Conservation (phyloP, 2,888 invertebrate species). For the Acleris literana region DNA sequence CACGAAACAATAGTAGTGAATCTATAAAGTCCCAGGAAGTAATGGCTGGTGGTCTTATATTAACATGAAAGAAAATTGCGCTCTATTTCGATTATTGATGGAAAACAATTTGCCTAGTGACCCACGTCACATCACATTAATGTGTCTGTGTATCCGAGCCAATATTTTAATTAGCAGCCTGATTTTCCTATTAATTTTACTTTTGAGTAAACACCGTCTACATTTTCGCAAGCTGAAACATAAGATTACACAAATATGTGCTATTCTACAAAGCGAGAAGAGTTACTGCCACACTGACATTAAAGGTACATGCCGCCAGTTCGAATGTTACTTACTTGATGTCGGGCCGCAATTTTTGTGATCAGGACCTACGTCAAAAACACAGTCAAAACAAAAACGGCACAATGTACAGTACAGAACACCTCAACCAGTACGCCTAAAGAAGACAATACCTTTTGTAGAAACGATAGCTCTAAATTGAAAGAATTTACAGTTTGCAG, state of each 20-base stretch:
- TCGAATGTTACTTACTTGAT: constrained; percentile 80
- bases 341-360: constrained; percentile 82
- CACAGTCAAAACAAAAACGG: constrained; percentile 77
- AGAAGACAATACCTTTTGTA: constrained; percentile 16
- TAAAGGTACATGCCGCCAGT: constrained; percentile 72
- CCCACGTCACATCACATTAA: constrained; percentile 46
- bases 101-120: constrained; percentile 48
- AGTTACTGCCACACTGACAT: constrained; percentile 72
- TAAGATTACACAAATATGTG: constrained; percentile 51
- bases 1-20: constrained; percentile 16
- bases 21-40: background rate
- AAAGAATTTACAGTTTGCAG: constrained; percentile 63
- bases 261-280: constrained; percentile 73
- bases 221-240: constrained; percentile 48
- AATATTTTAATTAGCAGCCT: constrained; percentile 62
- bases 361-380: constrained; percentile 84
- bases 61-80: constrained; percentile 26
- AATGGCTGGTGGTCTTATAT: background rate
- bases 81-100: constrained; percentile 42
- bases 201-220: background rate
- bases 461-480: constrained; percentile 57
- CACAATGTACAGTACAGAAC: constrained; percentile 63
- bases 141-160: constrained; percentile 58
- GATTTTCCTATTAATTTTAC: constrained; percentile 40
- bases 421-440: constrained; percentile 38